Percentiles rank a stretch among this genome's conserved stretches.
Evolutionary conservation across 2,797 vertebrate genomes (phyloP).

Genomic region (Oreonectes daqikongensis): DNA sequence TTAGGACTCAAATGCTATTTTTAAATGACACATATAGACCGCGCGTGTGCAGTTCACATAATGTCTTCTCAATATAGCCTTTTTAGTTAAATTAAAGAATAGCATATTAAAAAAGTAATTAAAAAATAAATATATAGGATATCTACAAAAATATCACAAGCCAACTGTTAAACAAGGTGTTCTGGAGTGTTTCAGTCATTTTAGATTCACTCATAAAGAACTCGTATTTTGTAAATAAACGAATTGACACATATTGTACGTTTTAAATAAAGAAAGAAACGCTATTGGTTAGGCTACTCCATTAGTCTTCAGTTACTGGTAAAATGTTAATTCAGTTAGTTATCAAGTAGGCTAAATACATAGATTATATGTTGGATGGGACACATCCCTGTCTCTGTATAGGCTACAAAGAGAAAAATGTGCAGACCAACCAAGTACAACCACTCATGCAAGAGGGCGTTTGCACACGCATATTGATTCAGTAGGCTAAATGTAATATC

Average conservation of each 20-base stretch:
- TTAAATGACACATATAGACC: background rate
- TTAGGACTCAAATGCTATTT: too few species aligned
- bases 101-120: too few species aligned
- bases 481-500: background rate
- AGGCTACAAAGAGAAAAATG: background rate
- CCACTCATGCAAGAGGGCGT: too few species aligned
- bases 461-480: background rate
- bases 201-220: background rate
- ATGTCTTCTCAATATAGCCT: background rate
- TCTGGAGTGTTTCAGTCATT: background rate
- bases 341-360: background rate
- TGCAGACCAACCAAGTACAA: too few species aligned
- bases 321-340: background rate
- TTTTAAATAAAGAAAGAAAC: background rate
- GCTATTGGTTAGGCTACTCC: too few species aligned
- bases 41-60: background rate
- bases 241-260: background rate
- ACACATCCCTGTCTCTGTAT: background rate
- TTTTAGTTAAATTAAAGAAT: too few species aligned
- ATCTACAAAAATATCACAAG: background rate
- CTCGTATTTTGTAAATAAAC: background rate
- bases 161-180: too few species aligned
- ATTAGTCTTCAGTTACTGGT: background rate
- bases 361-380: background rate
- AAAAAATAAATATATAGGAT: background rate